Percentiles rank a stretch among this genome's conserved stretches.
phyloP scores from a whole-genome alignment of 2,113 vertebrate species.

The Tylochromis polylepis region DNA sequence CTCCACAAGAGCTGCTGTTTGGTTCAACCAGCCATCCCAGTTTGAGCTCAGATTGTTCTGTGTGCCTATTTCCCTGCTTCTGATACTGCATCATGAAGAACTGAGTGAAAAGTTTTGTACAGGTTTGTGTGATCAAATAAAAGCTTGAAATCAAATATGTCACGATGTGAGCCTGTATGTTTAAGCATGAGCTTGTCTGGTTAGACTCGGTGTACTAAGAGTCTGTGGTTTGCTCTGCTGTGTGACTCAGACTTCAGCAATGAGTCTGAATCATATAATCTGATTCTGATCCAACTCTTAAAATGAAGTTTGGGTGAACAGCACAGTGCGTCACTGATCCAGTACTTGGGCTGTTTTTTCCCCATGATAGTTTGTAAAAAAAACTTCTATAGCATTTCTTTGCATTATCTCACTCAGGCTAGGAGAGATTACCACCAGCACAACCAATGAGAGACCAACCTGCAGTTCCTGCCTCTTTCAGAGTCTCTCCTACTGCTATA shows the following conservation, averaged over 20 bases:
- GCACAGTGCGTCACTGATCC: background rate
- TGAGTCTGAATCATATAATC: slow-evolving; percentile 19
- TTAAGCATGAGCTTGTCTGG: background rate
- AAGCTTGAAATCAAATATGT: background rate
- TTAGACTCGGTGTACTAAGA: background rate
- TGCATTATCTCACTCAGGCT: background rate
- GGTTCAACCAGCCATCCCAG: background rate
- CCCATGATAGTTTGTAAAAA: background rate
- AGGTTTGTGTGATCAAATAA: background rate
- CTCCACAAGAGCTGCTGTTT: too few species aligned
- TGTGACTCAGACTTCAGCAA: slow-evolving; percentile 37
- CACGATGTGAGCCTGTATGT: background rate
- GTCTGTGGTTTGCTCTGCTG: background rate
- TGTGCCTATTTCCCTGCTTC: background rate
- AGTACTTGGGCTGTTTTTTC: background rate
- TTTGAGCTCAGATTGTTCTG: background rate
- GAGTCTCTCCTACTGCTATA: background rate
- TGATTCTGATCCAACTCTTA: background rate
- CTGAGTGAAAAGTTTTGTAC: background rate
- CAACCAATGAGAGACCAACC: background rate
- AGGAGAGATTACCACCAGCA: background rate
- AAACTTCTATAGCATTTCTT: background rate
- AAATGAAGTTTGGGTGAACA: background rate
- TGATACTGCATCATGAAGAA: background rate
- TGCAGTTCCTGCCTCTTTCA: background rate